Evolutionary conservation across 2,113 vertebrate genomes (phyloP).

Genomic region (Apistogramma diplotaenia): DNA sequence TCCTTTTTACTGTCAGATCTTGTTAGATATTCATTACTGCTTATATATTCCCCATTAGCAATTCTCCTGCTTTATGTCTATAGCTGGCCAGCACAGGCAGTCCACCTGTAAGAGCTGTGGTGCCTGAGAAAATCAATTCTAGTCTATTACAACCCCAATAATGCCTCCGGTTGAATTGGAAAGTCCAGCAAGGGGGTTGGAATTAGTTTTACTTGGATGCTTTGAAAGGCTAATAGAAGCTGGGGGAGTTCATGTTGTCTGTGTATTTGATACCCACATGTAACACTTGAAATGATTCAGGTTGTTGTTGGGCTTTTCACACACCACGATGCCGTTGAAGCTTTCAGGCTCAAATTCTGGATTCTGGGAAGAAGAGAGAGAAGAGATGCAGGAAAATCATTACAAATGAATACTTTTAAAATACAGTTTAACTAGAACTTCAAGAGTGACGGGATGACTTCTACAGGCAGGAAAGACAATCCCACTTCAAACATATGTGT

Average conservation of each 20-base stretch:
- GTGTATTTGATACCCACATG: slow-evolving; percentile 70
- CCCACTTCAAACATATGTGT: neutral
- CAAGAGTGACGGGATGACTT: neutral
- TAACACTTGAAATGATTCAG: slow-evolving; percentile 92
- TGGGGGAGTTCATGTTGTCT: slow-evolving; percentile 25
- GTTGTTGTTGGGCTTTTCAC: slow-evolving; percentile 88
- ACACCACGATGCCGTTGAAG: slow-evolving; percentile 83
- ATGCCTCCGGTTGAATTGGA: slow-evolving; percentile 43
- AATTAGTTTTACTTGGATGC: slow-evolving; percentile 58
- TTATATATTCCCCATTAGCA: slow-evolving; percentile 51
- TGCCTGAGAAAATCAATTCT: slow-evolving; percentile 62
- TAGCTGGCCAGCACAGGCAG: slow-evolving; percentile 35
- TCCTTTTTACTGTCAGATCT: slow-evolving; percentile 55
- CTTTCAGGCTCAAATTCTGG: slow-evolving; percentile 74
- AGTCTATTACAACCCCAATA: slow-evolving; percentile 55
- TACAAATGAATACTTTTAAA: neutral
- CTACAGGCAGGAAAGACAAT: neutral
- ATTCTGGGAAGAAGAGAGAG: slow-evolving; percentile 43
- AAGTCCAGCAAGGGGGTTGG: slow-evolving; percentile 41
- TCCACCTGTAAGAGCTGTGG: slow-evolving; percentile 40
- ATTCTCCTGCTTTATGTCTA: slow-evolving; percentile 35
- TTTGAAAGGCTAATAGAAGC: slow-evolving; percentile 28
- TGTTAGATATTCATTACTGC: slow-evolving; percentile 59
- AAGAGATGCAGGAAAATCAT: neutral
- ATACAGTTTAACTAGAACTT: slow-evolving; percentile 5